A percentile compares a stretch with the other conserved stretches of the same genome.
Conservation (phyloP, 2,797 vertebrate species). For the Decapterus maruadsi region DNA sequence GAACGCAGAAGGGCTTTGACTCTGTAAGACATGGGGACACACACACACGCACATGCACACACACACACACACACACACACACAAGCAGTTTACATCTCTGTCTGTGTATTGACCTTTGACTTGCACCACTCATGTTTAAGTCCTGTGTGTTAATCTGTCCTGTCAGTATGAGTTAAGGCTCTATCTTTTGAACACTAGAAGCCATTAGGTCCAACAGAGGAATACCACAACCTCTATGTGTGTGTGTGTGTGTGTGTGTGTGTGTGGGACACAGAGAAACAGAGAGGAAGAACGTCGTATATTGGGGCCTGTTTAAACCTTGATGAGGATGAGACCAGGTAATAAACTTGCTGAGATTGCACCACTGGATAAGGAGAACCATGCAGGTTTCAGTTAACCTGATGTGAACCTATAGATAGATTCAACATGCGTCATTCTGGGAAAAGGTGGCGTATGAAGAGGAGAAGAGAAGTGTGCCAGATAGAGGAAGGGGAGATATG, state of each 20-base stretch:
- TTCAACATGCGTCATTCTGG: constrained; percentile 60
- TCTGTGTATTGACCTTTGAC: constrained; percentile 65
- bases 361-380: background rate
- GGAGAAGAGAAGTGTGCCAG: constrained; percentile 15
- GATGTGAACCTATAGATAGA: background rate
- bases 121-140: constrained; percentile 56
- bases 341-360: constrained; percentile 31
- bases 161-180: constrained; percentile 53
- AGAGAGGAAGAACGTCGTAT: constrained; percentile 36
- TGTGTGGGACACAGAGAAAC: constrained; percentile 1
- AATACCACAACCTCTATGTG: constrained; percentile 2
- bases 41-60: constrained; percentile 1
- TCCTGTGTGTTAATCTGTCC: constrained; percentile 58
- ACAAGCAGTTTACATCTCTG: constrained; percentile 15
- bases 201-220: constrained; percentile 52
- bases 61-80: constrained; percentile 10
- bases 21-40: too few relatives aligned
- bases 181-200: constrained; percentile 48
- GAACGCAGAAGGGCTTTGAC: too few relatives aligned
- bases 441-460: constrained; percentile 56
- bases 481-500: constrained; percentile 12
- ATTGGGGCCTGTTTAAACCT: constrained; percentile 23
- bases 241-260: constrained; percentile 10
- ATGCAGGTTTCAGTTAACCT: background rate
- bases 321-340: constrained; percentile 17